Evolutionary conservation across 2,888 invertebrate genomes (phyloP), one percentile per base, ranked within the genome.

Genomic region (Automeris io): DNA sequence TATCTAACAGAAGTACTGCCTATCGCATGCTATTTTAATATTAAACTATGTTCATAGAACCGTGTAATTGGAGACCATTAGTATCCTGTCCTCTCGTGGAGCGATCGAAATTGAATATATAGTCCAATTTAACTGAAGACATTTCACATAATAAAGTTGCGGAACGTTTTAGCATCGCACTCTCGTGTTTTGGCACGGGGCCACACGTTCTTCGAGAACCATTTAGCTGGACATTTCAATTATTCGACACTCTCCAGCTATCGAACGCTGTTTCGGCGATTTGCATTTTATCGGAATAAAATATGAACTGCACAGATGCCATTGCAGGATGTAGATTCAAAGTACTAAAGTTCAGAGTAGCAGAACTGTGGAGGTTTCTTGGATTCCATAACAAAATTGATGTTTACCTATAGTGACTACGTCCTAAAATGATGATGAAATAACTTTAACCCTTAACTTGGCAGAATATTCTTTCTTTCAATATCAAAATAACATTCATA

Each of bases 11-110:
- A 59, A 65, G 64, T 70, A 59, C 46, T 46, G 54, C 57, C 57
- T 63, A 73, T 68, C 55, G 61, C 64, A 67, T 62, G 62, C 63
- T 47, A 63, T 66, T 77, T 74, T 60, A 65, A 47, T 61, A 62
- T 61, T 56, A 70, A 71, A 68, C 63, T 49, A 48, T 47, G 50
- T 49, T 46, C 49, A 47, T 41, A 41, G 46, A 51, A 46, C 47
- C 49, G 54, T 57, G 58, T 59, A 65, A 61, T 57, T 52, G 57
- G 47, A 54, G 43, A 44, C 41, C 45, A 42, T 39, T 46, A 39
- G 44, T 41, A 48, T 46, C 39, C 45, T 40, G 43, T 44, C 42
- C 39, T 31, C 39, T 34, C 49, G 46, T 55, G 50, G 41, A 52
- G 49, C 44, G 48, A 61, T 65, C 50, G 54, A 51, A 54, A 43